Evolutionary conservation across 2,888 invertebrate species (phyloP).

Genomic region (Liopterus haemorrhoidalis): DNA sequence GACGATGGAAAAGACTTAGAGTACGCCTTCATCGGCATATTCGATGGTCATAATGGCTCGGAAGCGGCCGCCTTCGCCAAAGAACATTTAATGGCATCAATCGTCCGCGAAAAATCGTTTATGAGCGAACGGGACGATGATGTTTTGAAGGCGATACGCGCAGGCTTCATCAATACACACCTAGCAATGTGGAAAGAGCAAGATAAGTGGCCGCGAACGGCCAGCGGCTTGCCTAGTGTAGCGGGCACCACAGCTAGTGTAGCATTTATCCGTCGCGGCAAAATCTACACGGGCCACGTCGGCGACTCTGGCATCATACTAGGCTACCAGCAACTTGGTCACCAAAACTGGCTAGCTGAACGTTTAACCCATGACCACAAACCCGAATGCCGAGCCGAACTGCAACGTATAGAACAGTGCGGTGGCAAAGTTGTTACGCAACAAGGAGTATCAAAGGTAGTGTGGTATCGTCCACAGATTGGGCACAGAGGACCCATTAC

Average conservation of each 20-base stretch:
- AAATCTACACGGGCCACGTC: constrained; percentile 95
- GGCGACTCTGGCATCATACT: constrained; percentile 93
- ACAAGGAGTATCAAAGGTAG: constrained; percentile 88
- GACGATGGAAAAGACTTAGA: constrained; percentile 87
- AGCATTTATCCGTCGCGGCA: constrained; percentile 87
- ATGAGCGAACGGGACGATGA: constrained; percentile 93
- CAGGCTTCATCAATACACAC: constrained; percentile 94
- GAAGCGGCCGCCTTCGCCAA: constrained; percentile 94
- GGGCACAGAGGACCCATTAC: constrained; percentile 83
- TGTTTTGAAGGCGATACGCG: constrained; percentile 85
- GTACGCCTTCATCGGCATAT: constrained; percentile 96
- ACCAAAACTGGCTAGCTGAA: constrained; percentile 70
- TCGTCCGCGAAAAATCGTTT: constrained; percentile 84
- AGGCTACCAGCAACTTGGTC: constrained; percentile 43
- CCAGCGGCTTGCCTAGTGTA: constrained; percentile 89
- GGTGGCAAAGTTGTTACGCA: constrained; percentile 75
- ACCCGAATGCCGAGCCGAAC: constrained; percentile 82
- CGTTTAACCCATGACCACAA: constrained; percentile 91
- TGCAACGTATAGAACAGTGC: constrained; percentile 71
- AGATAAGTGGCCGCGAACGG: constrained; percentile 98
- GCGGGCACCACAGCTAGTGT: constrained; percentile 97
- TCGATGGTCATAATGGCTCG: constrained; percentile 94
- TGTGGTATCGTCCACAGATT: constrained; percentile 89
- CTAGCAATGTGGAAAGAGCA: constrained; percentile 97
- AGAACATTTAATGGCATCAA: constrained; percentile 89